Percentiles rank a stretch among this genome's conserved stretches.
These are phyloP conservation scores for Cygnus olor DNA, from an alignment of 2,797 vertebrate genomes.

Conservation along the genomic window DNA sequence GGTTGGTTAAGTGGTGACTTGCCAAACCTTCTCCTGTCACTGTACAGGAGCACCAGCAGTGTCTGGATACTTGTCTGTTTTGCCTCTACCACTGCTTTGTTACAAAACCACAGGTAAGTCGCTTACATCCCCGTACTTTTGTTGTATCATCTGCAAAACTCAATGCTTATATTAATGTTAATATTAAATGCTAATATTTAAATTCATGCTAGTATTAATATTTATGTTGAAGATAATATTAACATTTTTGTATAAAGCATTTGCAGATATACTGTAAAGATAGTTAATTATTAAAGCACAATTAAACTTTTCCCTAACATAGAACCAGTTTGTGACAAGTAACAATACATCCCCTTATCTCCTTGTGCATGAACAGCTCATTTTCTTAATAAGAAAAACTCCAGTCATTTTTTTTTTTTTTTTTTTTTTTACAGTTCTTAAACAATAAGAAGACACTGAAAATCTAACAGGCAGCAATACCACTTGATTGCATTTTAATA, in stretches of 20 bases:
- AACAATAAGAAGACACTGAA: slow-evolving; percentile 45
- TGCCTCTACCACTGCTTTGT: neutral
- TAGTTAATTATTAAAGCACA: neutral
- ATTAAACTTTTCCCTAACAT: neutral
- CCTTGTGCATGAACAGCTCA: slow-evolving; percentile 2
- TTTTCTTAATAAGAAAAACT: slow-evolving; percentile 52
- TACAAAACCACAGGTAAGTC: neutral
- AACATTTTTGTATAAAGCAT: neutral
- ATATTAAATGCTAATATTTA: neutral
- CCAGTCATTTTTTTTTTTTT: neutral
- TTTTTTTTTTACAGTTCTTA: slow-evolving; percentile 21
- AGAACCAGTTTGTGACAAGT: neutral
- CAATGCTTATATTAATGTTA: neutral
- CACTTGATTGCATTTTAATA: slow-evolving; percentile 52
- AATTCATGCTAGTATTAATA: neutral
- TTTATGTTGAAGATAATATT: neutral
- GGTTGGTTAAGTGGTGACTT: neutral
- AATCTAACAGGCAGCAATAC: slow-evolving; percentile 59
- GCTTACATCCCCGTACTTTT: neutral
- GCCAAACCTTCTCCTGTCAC: neutral
- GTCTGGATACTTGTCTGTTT: rapidly evolving
- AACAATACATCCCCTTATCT: neutral
- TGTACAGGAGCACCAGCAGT: neutral
- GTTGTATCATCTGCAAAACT: neutral
- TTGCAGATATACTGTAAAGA: neutral